A percentile compares a stretch with the other conserved stretches of the same genome.
Conservation (phyloP, 2,888 invertebrate genomes). For the Hermaeophaga mercurialis region DNA sequence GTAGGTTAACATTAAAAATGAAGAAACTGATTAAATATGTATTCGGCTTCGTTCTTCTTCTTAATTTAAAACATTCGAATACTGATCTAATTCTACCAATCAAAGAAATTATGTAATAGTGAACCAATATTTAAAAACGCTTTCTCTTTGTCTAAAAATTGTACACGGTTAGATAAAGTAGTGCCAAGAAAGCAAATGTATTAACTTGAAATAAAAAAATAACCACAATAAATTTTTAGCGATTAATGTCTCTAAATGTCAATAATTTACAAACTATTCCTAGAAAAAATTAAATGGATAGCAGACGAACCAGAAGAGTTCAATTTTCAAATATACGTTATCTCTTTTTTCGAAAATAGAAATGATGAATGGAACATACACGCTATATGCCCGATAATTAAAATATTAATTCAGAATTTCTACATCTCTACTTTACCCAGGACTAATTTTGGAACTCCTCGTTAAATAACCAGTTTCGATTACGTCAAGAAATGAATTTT, state of each 20-base stretch:
- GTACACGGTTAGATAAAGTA: too few species aligned
- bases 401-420: background rate
- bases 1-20: conserved; percentile 12
- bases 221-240: too few species aligned
- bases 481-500: background rate
- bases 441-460: background rate
- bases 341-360: too few species aligned
- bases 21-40: conserved; percentile 6
- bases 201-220: too few species aligned
- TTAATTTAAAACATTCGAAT: background rate
- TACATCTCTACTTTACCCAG: background rate
- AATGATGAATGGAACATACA: too few species aligned
- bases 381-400: too few species aligned
- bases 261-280: too few species aligned
- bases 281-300: too few species aligned
- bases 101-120: conserved; percentile 1
- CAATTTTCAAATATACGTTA: too few species aligned
- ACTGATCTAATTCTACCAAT: conserved; percentile 3
- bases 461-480: background rate
- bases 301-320: too few species aligned
- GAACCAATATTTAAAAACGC: background rate
- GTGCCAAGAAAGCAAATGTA: too few species aligned
- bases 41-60: background rate
- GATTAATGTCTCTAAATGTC: too few species aligned
- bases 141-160: background rate